Evolutionary conservation across 2,888 invertebrate genomes (phyloP).

Genomic region (Ernsta delagoae): DNA sequence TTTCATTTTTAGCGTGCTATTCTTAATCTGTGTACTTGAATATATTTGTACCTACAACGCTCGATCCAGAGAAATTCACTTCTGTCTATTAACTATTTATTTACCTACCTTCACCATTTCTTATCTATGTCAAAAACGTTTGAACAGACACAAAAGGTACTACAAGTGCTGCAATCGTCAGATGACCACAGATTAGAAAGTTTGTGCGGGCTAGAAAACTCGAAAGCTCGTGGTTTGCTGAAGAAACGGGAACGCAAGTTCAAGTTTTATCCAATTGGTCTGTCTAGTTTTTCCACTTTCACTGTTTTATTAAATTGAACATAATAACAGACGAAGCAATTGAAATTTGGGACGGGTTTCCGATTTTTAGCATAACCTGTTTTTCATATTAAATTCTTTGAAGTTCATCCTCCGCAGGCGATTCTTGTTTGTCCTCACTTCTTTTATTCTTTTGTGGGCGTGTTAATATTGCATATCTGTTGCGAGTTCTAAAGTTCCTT

Average conservation of each 20-base stretch:
- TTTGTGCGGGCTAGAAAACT: slow-evolving; percentile 49
- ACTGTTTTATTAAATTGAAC: slow-evolving; percentile 23
- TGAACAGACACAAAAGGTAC: slow-evolving; percentile 31
- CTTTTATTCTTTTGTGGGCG: slow-evolving; percentile 13
- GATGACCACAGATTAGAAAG: slow-evolving; percentile 53
- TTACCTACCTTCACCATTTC: too few species aligned
- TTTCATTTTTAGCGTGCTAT: too few species aligned
- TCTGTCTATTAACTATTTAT: too few species aligned
- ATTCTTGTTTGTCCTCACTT: slow-evolving; percentile 1
- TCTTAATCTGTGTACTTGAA: too few species aligned
- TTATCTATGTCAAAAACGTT: slow-evolving; percentile 15
- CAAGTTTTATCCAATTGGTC: slow-evolving; percentile 51
- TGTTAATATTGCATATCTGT: not conserved
- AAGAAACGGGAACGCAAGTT: slow-evolving; percentile 41
- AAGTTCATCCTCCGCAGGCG: slow-evolving; percentile 22
- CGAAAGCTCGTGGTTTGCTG: slow-evolving; percentile 49
- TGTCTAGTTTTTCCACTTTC: slow-evolving; percentile 34
- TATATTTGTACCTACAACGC: too few species aligned
- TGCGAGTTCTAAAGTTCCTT: too few species aligned
- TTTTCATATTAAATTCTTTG: slow-evolving; percentile 23
- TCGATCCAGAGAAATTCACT: too few species aligned
- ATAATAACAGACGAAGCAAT: slow-evolving; percentile 22
- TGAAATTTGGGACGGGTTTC: slow-evolving; percentile 21
- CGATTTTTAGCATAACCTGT: slow-evolving; percentile 32
- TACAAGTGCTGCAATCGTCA: slow-evolving; percentile 23